Evolutionary conservation across 2,888 invertebrate genomes (phyloP).

Genomic region (Strigamia maritima): DNA sequence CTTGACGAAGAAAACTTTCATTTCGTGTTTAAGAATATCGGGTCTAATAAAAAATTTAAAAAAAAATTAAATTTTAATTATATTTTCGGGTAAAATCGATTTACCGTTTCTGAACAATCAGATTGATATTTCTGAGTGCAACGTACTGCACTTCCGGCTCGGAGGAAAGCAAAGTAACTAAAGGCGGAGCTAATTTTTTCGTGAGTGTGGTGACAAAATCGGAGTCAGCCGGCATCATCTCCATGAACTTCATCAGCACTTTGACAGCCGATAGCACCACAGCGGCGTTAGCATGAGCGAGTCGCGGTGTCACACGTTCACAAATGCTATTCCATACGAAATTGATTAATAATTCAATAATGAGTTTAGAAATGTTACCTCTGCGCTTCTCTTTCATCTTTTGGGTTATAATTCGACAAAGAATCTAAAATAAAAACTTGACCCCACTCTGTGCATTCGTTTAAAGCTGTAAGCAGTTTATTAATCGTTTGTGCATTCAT

Average conservation of each 20-base stretch:
- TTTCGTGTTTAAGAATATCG: constrained; percentile 97
- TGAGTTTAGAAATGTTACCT: constrained; percentile 60
- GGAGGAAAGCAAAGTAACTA: constrained; percentile 93
- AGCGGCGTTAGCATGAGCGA: constrained; percentile 98
- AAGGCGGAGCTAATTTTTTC: constrained; percentile 96
- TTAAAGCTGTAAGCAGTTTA: constrained; percentile 93
- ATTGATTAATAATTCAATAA: too few species aligned
- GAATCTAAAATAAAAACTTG: constrained; percentile 98
- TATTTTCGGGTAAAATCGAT: neutral
- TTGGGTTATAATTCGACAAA: constrained; percentile 91
- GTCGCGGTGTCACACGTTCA: constrained; percentile 91
- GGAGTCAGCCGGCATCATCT: constrained; percentile 87
- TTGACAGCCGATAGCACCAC: constrained; percentile 98
- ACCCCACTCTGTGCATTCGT: constrained; percentile 99
- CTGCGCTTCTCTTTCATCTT: constrained; percentile 96
- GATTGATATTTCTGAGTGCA: constrained; percentile 94
- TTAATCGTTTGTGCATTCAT: constrained; percentile 98
- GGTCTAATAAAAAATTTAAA: constrained; percentile 59
- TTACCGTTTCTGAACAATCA: constrained; percentile 90
- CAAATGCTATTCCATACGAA: constrained; percentile 65
- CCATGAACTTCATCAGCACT: constrained; percentile 95
- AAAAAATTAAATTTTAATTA: neutral
- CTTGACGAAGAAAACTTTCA: constrained; percentile 99
- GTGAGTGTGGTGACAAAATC: constrained; percentile 91
- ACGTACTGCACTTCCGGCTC: constrained; percentile 99